Evolutionary conservation across 2,797 vertebrate genomes (phyloP).

Genomic region (Cossypha caffra): DNA sequence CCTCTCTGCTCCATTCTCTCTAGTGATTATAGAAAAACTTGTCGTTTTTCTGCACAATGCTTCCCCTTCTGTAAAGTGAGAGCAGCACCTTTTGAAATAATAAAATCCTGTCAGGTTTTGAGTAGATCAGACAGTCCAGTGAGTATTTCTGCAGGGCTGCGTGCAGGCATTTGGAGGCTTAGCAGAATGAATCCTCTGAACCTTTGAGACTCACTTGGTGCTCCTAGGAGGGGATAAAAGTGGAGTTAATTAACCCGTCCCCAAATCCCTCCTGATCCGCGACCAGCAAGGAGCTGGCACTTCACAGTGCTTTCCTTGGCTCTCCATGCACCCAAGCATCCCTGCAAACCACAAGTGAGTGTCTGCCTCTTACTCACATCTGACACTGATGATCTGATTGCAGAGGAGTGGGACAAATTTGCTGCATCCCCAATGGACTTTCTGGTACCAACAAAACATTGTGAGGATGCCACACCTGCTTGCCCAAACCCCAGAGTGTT

Average conservation of each 20-base stretch:
- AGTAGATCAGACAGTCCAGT: not conserved
- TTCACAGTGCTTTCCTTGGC: not conserved
- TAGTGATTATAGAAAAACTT: not conserved
- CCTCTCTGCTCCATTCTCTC: not conserved
- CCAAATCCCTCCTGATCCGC: not conserved
- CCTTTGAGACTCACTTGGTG: not conserved
- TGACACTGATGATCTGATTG: not conserved
- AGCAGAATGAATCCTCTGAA: slow-evolving; percentile 22
- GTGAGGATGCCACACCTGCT: accelerated
- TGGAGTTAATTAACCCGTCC: slow-evolving; percentile 12
- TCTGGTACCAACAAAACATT: not conserved
- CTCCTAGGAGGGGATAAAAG: slow-evolving; percentile 4
- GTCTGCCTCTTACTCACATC: not conserved
- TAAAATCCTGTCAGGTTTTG: not conserved
- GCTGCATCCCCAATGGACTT: accelerated
- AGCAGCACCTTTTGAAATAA: not conserved
- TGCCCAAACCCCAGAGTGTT: accelerated
- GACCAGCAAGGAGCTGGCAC: not conserved
- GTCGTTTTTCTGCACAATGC: not conserved
- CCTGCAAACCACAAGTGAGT: not conserved
- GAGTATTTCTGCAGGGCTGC: not conserved
- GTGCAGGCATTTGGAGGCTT: not conserved
- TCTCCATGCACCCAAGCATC: not conserved
- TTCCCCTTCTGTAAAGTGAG: not conserved
- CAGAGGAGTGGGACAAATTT: not conserved